Percentiles rank a stretch among this genome's conserved stretches.
These are phyloP conservation scores for Drosophila bunnanda DNA, from an alignment of 2,888 invertebrate species.

Conservation along the genomic window DNA sequence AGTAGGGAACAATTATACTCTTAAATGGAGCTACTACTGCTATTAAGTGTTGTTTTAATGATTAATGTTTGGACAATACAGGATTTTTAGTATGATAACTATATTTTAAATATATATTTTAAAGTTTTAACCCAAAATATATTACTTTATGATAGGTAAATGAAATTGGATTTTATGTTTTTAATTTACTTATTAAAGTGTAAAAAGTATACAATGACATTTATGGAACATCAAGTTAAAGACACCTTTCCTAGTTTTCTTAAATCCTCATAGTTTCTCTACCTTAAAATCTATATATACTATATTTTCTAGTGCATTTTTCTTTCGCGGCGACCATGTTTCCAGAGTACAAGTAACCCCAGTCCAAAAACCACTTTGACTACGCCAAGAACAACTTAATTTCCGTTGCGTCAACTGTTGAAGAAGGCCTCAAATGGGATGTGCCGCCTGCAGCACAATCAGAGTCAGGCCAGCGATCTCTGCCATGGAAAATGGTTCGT, in stretches of 20 bases:
- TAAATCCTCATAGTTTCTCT: background rate
- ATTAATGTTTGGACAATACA: too few relatives aligned
- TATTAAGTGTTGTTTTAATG: background rate
- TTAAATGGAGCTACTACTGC: background rate
- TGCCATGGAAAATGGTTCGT: conserved; percentile 46
- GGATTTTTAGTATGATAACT: too few relatives aligned
- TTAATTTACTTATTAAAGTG: background rate
- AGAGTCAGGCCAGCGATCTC: conserved; percentile 16
- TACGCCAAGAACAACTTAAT: conserved; percentile 68
- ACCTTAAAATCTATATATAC: background rate
- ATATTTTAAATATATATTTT: background rate
- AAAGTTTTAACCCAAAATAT: background rate
- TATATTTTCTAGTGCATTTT: conserved; percentile 17
- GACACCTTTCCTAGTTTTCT: too few relatives aligned
- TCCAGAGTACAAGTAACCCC: background rate
- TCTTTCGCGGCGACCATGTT: background rate
- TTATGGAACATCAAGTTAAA: background rate
- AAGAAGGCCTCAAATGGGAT: conserved; percentile 60
- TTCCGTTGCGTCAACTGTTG: conserved; percentile 66
- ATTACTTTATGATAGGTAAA: too few relatives aligned
- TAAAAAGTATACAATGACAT: background rate
- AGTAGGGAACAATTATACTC: background rate
- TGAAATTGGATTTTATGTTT: background rate
- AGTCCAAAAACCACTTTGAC: conserved; percentile 29
- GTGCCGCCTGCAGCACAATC: conserved; percentile 43